Evolutionary conservation across 2,888 invertebrate genomes (phyloP).

Genomic region (Caenorhabditis plicata): DNA sequence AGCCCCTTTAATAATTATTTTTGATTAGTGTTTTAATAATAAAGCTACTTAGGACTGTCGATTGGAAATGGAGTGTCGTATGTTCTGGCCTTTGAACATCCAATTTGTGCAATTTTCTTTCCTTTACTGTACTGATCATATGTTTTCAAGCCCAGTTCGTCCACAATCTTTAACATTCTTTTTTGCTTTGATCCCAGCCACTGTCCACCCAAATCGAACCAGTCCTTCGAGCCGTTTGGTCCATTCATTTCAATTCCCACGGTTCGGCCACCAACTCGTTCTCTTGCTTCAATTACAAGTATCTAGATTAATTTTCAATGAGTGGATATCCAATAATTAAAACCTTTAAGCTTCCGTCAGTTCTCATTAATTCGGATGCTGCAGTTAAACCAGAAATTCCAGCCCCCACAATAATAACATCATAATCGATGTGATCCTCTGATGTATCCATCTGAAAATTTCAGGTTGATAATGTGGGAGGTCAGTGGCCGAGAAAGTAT

Average conservation of each 20-base stretch:
- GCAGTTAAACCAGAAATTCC: constrained; percentile 65
- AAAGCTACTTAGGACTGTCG: constrained; percentile 15
- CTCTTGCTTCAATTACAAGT: constrained; percentile 66
- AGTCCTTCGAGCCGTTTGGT: constrained; percentile 25
- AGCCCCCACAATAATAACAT: constrained; percentile 65
- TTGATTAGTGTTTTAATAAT: neutral
- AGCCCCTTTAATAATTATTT: no score
- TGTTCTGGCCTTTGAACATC: constrained; percentile 33
- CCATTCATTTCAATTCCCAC: constrained; percentile 36
- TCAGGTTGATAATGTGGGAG: no score
- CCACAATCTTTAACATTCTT: constrained; percentile 65
- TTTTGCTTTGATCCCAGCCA: constrained; percentile 68
- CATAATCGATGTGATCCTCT: no score
- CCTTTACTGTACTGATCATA: constrained; percentile 57
- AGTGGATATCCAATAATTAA: neutral
- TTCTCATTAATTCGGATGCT: constrained; percentile 56
- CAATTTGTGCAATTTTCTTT: constrained; percentile 56
- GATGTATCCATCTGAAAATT: no score
- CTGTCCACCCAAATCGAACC: constrained; percentile 60
- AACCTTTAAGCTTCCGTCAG: no score
- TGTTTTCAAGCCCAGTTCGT: constrained; percentile 66
- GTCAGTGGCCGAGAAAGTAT: no score
- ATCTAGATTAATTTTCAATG: constrained; percentile 29
- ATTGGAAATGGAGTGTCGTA: constrained; percentile 30
- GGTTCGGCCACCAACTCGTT: constrained; percentile 68